A percentile compares a stretch with the other conserved stretches of the same genome.
phyloP scores from a whole-genome alignment of 2,888 invertebrate genomes.

The Hoplodrina blanda region DNA sequence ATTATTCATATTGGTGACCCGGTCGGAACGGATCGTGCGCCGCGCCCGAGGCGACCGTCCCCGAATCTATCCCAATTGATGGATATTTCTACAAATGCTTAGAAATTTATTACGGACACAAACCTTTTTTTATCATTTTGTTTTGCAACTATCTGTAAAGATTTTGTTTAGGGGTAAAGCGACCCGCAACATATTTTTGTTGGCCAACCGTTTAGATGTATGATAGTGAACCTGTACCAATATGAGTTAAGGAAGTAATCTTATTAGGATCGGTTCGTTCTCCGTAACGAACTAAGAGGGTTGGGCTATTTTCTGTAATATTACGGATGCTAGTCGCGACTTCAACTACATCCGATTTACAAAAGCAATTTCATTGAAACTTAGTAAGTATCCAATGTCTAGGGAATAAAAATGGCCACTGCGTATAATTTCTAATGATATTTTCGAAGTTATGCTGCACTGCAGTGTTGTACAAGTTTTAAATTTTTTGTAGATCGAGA shows the following conservation, averaged over 20 bases:
- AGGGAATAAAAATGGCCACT: background rate
- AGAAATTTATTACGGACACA: conserved; percentile 71
- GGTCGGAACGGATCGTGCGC: conserved; percentile 61
- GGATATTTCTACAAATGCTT: conserved; percentile 71
- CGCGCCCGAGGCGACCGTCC: conserved; percentile 53
- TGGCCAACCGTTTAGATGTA: conserved; percentile 33
- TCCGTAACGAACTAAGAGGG: conserved; percentile 51
- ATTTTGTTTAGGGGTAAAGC: conserved; percentile 47
- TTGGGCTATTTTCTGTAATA: conserved; percentile 37
- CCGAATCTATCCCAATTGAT: conserved; percentile 62
- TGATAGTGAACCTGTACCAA: conserved; percentile 47
- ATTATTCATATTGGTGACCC: conserved; percentile 85
- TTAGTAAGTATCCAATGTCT: background rate
- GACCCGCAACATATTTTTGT: conserved; percentile 45
- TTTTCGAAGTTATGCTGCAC: background rate
- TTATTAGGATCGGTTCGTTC: conserved; percentile 50
- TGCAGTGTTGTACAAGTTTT: background rate
- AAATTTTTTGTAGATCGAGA: background rate
- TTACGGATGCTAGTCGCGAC: conserved; percentile 21
- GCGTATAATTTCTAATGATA: background rate
- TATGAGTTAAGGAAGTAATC: conserved; percentile 55
- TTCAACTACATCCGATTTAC: conserved; percentile 18
- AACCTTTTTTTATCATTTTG: conserved; percentile 68
- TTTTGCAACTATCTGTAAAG: conserved; percentile 64
- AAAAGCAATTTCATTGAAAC: conserved; percentile 27